A percentile compares a stretch with the other conserved stretches of the same genome.
Conservation (phyloP, 1,140 invertebrate genomes). For the Drosophila lini region DNA sequence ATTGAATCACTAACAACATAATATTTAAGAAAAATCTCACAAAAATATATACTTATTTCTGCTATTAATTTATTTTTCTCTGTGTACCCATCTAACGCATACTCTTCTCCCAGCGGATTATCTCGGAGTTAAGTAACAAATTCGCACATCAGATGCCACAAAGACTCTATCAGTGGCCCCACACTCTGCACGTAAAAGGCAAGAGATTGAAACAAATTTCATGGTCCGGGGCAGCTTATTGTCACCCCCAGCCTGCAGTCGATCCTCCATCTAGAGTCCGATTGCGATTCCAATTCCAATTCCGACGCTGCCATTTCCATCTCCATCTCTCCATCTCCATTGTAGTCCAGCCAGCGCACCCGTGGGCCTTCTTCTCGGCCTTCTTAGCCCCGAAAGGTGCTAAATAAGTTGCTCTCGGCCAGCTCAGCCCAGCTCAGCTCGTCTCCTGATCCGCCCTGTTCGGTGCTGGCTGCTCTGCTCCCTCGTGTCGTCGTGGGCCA, state of each 20-base stretch:
- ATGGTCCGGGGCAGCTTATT: constrained; percentile 64
- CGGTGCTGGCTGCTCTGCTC: neutral
- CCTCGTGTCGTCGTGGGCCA: constrained; percentile 61
- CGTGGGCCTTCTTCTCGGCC: constrained; percentile 31
- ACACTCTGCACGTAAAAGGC: constrained; percentile 65
- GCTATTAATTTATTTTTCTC: constrained; percentile 8
- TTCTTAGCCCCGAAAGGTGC: constrained; percentile 44
- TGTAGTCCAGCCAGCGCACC: constrained; percentile 33
- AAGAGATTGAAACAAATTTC: constrained; percentile 78
- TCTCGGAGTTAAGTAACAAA: constrained; percentile 78
- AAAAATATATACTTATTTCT: neutral
- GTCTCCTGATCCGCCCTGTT: constrained; percentile 10
- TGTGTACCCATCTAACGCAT: constrained; percentile 73
- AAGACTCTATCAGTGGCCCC: constrained; percentile 70
- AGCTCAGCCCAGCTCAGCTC: constrained; percentile 1
- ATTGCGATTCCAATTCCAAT: constrained; percentile 24
- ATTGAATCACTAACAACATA: constrained; percentile 6
- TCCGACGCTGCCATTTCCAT: constrained; percentile 37
- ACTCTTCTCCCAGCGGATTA: constrained; percentile 44
- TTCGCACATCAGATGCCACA: constrained; percentile 84
- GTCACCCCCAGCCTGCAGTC: constrained; percentile 65
- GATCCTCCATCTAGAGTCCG: constrained; percentile 12
- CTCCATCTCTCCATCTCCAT: constrained; percentile 36
- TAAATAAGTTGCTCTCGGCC: constrained; percentile 62
- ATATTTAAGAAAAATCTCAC: neutral